Evolutionary conservation across 2,113 vertebrate genomes (phyloP).

Genomic region (Zosterops borbonicus): DNA sequence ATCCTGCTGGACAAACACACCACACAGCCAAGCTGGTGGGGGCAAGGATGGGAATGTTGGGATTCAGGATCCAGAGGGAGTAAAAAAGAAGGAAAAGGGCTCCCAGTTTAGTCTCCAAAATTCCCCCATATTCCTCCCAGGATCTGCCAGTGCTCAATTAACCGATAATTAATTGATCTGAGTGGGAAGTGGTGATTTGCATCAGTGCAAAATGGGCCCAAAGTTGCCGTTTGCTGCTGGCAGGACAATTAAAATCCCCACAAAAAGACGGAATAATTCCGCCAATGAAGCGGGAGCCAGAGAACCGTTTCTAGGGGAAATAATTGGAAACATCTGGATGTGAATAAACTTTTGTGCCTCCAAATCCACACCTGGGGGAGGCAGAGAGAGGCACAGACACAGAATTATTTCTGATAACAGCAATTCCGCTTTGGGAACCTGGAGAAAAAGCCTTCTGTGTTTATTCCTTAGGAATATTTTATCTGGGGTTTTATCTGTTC

Average conservation of each 20-base stretch:
- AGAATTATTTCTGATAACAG: background rate
- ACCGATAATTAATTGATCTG: background rate
- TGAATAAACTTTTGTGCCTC: background rate
- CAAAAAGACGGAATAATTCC: background rate
- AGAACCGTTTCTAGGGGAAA: background rate
- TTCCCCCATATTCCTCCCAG: background rate
- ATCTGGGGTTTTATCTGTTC: background rate
- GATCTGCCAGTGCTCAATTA: background rate
- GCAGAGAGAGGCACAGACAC: background rate
- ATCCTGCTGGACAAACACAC: background rate
- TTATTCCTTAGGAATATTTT: background rate
- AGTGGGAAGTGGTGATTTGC: background rate
- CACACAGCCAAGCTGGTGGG: background rate
- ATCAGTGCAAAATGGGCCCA: background rate
- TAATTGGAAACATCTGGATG: constrained; percentile 22
- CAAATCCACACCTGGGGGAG: background rate
- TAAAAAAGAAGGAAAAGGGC: rapidly evolving
- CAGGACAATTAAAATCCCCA: background rate
- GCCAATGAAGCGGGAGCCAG: background rate
- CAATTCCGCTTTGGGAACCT: background rate
- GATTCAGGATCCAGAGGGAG: background rate
- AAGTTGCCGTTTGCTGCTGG: background rate
- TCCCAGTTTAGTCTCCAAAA: background rate
- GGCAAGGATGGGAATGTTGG: background rate
- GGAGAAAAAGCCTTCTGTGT: background rate